These are phyloP conservation scores for Luperina testacea DNA, from an alignment of 2,888 invertebrate species.

Conservation along the genomic window DNA sequence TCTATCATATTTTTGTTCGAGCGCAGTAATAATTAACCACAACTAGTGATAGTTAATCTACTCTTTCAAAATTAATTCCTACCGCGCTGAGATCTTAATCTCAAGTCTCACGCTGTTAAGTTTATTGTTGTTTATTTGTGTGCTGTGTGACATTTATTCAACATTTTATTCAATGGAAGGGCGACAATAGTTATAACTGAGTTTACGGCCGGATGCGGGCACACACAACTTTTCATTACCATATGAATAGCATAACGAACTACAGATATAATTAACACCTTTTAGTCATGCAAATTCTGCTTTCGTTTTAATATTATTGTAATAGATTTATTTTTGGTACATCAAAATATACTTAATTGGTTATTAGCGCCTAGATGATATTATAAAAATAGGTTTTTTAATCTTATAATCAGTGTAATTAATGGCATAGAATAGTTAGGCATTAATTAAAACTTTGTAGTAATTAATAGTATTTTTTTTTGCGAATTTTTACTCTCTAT, in stretches of 20 bases:
- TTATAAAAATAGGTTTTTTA: too few species aligned
- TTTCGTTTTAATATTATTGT: slow-evolving; percentile 24
- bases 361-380: not conserved
- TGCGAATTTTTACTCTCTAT: not conserved
- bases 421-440: not conserved
- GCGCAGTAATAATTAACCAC: not conserved
- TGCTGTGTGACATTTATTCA: slow-evolving; percentile 48
- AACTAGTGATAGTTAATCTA: slow-evolving; percentile 3
- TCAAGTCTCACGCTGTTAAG: slow-evolving; percentile 43
- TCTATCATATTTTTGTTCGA: not conserved
- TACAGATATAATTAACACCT: slow-evolving; percentile 53
- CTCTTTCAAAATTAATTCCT: not conserved
- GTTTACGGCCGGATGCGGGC: slow-evolving; percentile 67
- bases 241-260: slow-evolving; percentile 55
- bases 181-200: slow-evolving; percentile 56
- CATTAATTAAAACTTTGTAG: slow-evolving; percentile 8
- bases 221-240: slow-evolving; percentile 54
- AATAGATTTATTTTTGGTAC: not conserved
- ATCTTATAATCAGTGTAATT: not conserved
- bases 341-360: not conserved
- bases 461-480: not conserved
- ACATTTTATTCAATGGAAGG: slow-evolving; percentile 60
- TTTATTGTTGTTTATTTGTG: slow-evolving; percentile 53
- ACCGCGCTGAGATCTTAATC: slow-evolving; percentile 39
- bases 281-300: slow-evolving; percentile 43